phyloP scores from a whole-genome alignment of 2,888 invertebrate genomes.

The Pediacus dermestoides region DNA sequence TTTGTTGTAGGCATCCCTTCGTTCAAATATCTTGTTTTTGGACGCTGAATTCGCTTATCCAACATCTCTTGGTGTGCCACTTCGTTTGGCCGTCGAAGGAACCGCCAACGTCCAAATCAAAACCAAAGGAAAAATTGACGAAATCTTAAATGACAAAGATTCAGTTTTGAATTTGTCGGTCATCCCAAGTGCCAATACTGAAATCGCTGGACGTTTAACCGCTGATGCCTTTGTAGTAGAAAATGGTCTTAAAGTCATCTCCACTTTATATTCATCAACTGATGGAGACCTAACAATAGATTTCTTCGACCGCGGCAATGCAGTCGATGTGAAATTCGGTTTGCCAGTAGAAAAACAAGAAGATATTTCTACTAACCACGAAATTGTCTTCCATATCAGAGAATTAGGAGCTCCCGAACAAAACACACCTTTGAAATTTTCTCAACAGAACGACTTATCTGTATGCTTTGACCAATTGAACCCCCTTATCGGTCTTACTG shows the following conservation, averaged over 20 bases:
- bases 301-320: constrained; percentile 46
- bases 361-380: constrained; percentile 66
- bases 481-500: constrained; percentile 63
- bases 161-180: constrained; percentile 62
- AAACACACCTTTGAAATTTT: constrained; percentile 47
- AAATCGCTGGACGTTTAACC: constrained; percentile 59
- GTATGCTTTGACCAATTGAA: constrained; percentile 74
- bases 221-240: constrained; percentile 66
- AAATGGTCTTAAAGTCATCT: constrained; percentile 72
- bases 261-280: constrained; percentile 75
- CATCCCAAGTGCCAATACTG: constrained; percentile 70
- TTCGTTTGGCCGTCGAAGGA: constrained; percentile 72
- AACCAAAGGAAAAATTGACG: constrained; percentile 67
- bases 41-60: constrained; percentile 80
- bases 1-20: too few species aligned
- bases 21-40: constrained; percentile 68
- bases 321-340: constrained; percentile 72
- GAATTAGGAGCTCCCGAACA: constrained; percentile 58
- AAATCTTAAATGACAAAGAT: constrained; percentile 59
- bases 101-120: constrained; percentile 72
- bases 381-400: constrained; percentile 62
- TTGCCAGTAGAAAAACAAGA: constrained; percentile 80
- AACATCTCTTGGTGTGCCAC: constrained; percentile 77
- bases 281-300: constrained; percentile 68
- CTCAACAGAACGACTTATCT: constrained; percentile 51